Base-by-base conservation (phyloP, 2,888 invertebrate species). In the Caradrina kadenii region DNA sequence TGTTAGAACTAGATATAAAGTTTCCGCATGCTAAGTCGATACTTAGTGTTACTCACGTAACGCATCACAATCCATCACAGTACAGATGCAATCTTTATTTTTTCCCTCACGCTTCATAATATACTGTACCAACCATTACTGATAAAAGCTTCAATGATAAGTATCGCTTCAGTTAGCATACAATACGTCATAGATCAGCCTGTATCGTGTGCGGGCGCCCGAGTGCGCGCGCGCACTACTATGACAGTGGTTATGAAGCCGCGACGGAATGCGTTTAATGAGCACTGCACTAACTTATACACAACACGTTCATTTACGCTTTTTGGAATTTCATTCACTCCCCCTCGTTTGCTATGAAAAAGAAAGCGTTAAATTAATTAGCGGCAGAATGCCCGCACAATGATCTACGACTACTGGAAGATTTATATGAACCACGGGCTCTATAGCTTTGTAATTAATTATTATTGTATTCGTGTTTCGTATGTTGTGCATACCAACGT, bases 251-350 rank as follows among this genome's bases (percentile, higher is more conserved):
- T 89, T 89, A 89, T 90, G 89, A 89, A 84, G 86, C 83, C 84
- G 80, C 86, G 79, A 79, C 79, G 67, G 93, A 92, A 94, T 93
- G 91, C 89, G 88, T 91, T 92, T 93, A 93, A 94, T 91, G 92
- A 93, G 93, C 83, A 73, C 85, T 75, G 85, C 91, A 87, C 92
- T 93, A 93, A 93, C 90, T 94, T 94, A 94, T 92, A 92, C 91
- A 89, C 89, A 89, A 91, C 90, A 89, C 90, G 89, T 92, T 90
- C 88, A 90, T 91, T 93, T 92, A 91, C 90, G 87, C 92, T 92
- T 93, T 93, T 93, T 91, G 92, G 92, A 92, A 93, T 94, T 91
- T 92, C 93, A 93, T 93, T 93, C 92, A 91, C 88, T 90, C 91
- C 90, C 91, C 89, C 90, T 90, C 84, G 86, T 89, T 90, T 88